Conservation (phyloP, 2,797 vertebrate genomes). For the Channa striata region DNA sequence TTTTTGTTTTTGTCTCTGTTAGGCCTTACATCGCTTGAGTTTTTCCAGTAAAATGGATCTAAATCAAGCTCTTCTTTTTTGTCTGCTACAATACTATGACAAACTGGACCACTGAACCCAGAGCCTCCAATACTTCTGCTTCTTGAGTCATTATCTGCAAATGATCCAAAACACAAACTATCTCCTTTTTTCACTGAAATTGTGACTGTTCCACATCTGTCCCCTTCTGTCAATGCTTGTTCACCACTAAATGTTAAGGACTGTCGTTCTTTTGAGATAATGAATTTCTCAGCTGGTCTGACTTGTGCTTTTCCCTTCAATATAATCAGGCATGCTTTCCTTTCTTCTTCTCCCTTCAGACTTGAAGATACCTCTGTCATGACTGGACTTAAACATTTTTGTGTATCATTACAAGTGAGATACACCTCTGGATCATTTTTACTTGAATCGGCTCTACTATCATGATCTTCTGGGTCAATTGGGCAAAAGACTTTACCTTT, state of each 20-base stretch:
- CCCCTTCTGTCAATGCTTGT: not conserved
- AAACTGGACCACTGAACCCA: not conserved
- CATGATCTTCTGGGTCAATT: conserved; percentile 7
- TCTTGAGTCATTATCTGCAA: not conserved
- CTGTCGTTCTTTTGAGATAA: conserved; percentile 25
- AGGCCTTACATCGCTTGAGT: not conserved
- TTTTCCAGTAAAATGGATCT: conserved; percentile 12
- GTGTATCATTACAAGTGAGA: not conserved
- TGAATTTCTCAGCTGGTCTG: conserved; percentile 33
- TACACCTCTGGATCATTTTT: not conserved
- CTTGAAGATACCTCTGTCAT: not conserved
- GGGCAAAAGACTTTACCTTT: conserved; percentile 8
- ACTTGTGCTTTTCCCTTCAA: conserved; percentile 17
- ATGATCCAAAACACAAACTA: conserved; percentile 7
- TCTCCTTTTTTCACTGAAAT: not conserved
- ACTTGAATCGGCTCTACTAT: conserved; percentile 7
- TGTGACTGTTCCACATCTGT: not conserved
- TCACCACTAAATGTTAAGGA: not conserved
- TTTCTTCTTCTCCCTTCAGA: conserved; percentile 21
- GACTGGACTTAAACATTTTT: conserved; percentile 18
- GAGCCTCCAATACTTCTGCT: not conserved
- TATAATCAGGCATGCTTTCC: conserved; percentile 23
- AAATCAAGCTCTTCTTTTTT: conserved; percentile 30
- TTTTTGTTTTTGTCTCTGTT: not conserved
- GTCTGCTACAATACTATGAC: conserved; percentile 1